Base-by-base conservation (phyloP, 2,797 vertebrate genomes). In the Girardinus metallicus region DNA sequence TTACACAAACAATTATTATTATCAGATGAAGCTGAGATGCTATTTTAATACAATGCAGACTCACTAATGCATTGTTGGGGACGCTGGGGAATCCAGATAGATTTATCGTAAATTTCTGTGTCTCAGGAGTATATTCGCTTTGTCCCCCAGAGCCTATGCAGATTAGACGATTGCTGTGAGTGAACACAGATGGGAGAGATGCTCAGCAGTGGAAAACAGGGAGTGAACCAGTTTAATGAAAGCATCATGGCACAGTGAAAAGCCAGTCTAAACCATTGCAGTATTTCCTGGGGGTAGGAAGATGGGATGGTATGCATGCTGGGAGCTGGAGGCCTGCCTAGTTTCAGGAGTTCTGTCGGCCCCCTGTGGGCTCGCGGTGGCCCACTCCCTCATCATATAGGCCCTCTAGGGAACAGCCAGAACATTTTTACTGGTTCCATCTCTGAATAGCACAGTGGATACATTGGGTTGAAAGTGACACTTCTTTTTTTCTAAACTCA, bases 251-350 rank as follows among this genome's bases (percentile, higher is more conserved):
- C 91, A 91, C 92, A 92, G 91, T 88, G 88, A 92, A 95, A 94
- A 94, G 91, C 87, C 92, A 87, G 91, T 88, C 86, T 92, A 92
- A 93, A 92, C 89, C 90, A 93, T 94, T 91, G 23, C 93, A 93
- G 93, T 92, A 93, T 87, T 85, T 89, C 93, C 93, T 80, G 73
- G 82, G 93, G 94, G 93, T 95, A 95, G 95, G 94, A 96, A 95
- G 95, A 96, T 95, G 95, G 92, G 93, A 94, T 93, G 93, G 93
- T 95, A 93, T 95, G 94, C 94, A 90, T 95, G 95, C 94, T 95
- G 93, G 91, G 88, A 92, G 91, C 93, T 95, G 95, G 94, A 95
- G 79, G 79, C 81, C 76, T 89, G 95, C 94, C 95, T 92, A 81
- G 83, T 89, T 88, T 82, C 86, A 91, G 89, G 88, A 92, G 90